phyloP scores from a whole-genome alignment of 2,113 vertebrate genomes.

The Actenoides hombroni region DNA sequence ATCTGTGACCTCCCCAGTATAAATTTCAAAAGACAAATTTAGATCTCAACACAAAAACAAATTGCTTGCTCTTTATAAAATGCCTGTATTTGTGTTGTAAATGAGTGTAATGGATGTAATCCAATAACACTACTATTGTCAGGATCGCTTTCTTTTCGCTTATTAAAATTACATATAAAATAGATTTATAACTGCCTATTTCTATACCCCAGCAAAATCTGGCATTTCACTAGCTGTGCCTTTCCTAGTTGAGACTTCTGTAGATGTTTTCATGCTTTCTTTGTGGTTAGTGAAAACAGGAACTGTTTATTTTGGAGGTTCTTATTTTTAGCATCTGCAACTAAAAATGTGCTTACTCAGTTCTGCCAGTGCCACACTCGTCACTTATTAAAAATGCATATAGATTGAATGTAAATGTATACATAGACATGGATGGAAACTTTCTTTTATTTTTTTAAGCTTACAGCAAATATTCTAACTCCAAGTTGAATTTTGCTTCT shows the following conservation, averaged over 20 bases:
- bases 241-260: constrained; percentile 45
- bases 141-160: not conserved
- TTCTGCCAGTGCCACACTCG: not conserved
- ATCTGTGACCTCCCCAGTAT: not conserved
- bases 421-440: not conserved
- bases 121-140: not conserved
- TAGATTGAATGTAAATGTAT: not conserved
- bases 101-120: not conserved
- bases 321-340: constrained; percentile 27
- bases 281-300: not conserved
- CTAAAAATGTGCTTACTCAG: not conserved
- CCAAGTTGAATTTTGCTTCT: not conserved
- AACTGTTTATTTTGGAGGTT: constrained; percentile 23
- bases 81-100: not conserved
- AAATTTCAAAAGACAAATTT: constrained; percentile 25
- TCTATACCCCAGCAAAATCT: not conserved
- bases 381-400: not conserved
- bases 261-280: constrained; percentile 14
- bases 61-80: constrained; percentile 7
- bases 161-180: constrained; percentile 40
- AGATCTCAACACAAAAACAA: not conserved
- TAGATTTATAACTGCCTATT: constrained; percentile 41
- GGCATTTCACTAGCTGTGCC: constrained; percentile 10
- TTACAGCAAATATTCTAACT: not conserved
- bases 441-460: not conserved